These are phyloP conservation scores for Esperia sulphurella DNA, from an alignment of 2,888 invertebrate species.

Conservation along the genomic window DNA sequence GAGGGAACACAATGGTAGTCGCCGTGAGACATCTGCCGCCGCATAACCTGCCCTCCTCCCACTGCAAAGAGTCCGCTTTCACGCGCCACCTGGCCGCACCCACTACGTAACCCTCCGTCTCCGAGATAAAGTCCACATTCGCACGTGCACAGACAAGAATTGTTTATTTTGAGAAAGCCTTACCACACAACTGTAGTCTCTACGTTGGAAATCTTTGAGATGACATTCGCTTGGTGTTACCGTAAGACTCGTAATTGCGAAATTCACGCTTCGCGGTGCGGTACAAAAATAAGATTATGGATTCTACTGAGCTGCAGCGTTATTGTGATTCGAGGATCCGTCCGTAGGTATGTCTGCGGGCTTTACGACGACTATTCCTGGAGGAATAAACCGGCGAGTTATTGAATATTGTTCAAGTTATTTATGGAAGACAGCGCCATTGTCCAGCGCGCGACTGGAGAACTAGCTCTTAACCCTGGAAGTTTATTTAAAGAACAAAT, in stretches of 20 bases:
- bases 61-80: slow-evolving; percentile 45
- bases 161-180: slow-evolving; percentile 71
- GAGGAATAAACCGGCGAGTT: slow-evolving; percentile 69
- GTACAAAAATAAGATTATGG: slow-evolving; percentile 80
- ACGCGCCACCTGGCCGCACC: slow-evolving; percentile 51
- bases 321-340: slow-evolving; percentile 80
- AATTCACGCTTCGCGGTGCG: slow-evolving; percentile 78
- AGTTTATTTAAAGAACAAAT: slow-evolving; percentile 36
- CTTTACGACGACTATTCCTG: slow-evolving; percentile 75
- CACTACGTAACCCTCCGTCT: slow-evolving; percentile 56
- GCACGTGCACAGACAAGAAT: slow-evolving; percentile 73
- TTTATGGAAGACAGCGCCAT: slow-evolving; percentile 72
- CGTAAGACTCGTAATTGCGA: slow-evolving; percentile 69
- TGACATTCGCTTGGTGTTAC: slow-evolving; percentile 41
- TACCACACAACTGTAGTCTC: slow-evolving; percentile 45
- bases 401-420: slow-evolving; percentile 75
- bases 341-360: slow-evolving; percentile 75
- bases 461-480: slow-evolving; percentile 33
- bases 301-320: slow-evolving; percentile 76
- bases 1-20: slow-evolving; percentile 76
- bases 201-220: slow-evolving; percentile 38
- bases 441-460: slow-evolving; percentile 45
- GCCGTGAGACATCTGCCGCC: slow-evolving; percentile 55
- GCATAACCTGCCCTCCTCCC: slow-evolving; percentile 61
- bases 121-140: slow-evolving; percentile 75